Percentiles rank a stretch among this genome's conserved stretches.
Evolutionary conservation across 2,797 vertebrate genomes (phyloP).

Genomic region (Tauraco hartlaubi): DNA sequence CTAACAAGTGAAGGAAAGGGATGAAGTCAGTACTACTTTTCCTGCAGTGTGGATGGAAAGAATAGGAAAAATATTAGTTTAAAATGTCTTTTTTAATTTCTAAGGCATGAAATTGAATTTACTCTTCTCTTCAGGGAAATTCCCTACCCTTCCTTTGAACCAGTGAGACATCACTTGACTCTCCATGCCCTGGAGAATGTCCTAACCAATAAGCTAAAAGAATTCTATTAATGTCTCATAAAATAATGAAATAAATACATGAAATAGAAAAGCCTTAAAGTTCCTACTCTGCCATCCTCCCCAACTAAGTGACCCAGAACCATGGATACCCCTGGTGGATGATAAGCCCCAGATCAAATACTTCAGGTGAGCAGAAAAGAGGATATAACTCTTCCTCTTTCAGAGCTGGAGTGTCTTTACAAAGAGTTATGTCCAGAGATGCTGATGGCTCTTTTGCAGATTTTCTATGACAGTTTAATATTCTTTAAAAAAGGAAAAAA

Average conservation of each 20-base stretch:
- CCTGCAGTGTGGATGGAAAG: not conserved
- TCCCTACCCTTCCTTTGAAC: not conserved
- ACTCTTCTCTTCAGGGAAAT: not conserved
- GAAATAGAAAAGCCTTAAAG: not conserved
- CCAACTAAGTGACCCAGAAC: not conserved
- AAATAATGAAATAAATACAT: not conserved
- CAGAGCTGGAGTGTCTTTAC: not conserved
- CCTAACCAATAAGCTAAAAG: not conserved
- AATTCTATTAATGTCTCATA: not conserved
- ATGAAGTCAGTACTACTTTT: not conserved
- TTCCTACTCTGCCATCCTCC: not conserved
- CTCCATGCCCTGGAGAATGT: not conserved
- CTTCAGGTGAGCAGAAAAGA: not conserved
- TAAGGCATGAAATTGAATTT: not conserved
- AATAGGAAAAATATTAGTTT: not conserved
- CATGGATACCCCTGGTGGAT: not conserved
- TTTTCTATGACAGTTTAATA: not conserved
- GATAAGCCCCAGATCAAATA: not conserved
- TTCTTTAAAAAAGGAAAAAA: not conserved
- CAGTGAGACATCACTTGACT: not conserved
- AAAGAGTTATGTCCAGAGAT: not conserved
- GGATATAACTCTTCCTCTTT: not conserved
- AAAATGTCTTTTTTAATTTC: not conserved
- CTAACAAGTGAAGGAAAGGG: not conserved
- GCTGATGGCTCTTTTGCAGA: not conserved